These are phyloP conservation scores for Chironomus striatipennis DNA, from an alignment of 1,140 invertebrate genomes.

Conservation along the genomic window DNA sequence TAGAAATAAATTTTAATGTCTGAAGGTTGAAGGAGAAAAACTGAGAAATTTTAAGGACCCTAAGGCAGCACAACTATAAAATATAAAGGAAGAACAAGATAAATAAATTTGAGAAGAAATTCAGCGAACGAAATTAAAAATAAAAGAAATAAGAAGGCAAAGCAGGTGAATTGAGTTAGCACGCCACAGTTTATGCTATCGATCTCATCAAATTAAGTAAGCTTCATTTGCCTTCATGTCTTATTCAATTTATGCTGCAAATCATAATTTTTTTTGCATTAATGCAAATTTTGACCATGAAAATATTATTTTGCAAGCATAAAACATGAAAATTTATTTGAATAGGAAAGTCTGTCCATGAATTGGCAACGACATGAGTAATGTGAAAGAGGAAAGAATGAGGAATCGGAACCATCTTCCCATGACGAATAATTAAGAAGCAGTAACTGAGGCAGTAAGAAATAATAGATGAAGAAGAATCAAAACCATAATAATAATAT, in stretches of 20 bases:
- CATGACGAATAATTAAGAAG: conserved; percentile 13
- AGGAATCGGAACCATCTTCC: background rate
- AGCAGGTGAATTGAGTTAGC: background rate
- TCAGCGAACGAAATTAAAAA: conserved; percentile 12
- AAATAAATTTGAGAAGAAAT: background rate
- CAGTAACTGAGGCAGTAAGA: background rate
- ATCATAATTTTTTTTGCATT: too few relatives aligned
- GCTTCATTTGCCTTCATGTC: conserved; percentile 2
- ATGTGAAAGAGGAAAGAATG: background rate
- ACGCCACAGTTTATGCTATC: background rate
- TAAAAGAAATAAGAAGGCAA: background rate
- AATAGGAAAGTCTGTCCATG: too few relatives aligned
- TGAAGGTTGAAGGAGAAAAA: background rate
- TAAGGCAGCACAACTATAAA: background rate
- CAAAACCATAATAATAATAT: conserved; percentile 3
- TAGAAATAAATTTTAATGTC: conserved; percentile 4
- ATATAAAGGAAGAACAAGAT: background rate
- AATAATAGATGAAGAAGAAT: background rate
- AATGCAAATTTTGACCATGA: background rate
- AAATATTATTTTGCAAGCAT: background rate
- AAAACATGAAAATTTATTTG: too few relatives aligned
- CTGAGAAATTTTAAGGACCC: background rate
- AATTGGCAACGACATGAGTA: background rate
- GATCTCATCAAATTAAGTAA: background rate
- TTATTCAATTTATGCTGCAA: background rate